These are phyloP conservation scores for Anser cygnoides DNA, from an alignment of 2,113 vertebrate genomes.

Conservation along the genomic window DNA sequence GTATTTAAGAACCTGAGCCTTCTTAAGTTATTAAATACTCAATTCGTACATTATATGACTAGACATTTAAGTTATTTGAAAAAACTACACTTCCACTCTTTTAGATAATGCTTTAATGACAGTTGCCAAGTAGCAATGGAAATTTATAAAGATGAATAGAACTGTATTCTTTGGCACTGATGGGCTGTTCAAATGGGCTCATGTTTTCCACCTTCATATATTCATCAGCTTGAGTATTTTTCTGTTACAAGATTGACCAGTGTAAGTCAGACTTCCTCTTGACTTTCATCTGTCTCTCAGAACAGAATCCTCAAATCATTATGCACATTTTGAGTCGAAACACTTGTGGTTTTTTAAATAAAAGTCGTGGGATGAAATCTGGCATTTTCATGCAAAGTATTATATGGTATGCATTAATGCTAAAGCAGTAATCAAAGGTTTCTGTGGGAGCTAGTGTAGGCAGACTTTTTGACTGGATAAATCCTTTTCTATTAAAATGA, in stretches of 20 bases:
- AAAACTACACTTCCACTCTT: not conserved
- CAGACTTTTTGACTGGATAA: conserved; percentile 58
- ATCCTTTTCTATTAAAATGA: conserved; percentile 62
- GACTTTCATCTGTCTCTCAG: conserved; percentile 8
- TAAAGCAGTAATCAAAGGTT: conserved; percentile 65
- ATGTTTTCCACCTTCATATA: not conserved
- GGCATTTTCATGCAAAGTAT: conserved; percentile 43
- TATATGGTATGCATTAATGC: conserved; percentile 68
- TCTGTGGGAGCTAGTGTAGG: conserved; percentile 39
- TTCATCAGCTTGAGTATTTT: not conserved
- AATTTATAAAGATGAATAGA: not conserved
- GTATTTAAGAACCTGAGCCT: not conserved
- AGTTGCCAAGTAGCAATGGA: not conserved
- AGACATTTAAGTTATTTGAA: not conserved
- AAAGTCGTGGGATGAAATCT: conserved; percentile 47
- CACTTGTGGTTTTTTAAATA: conserved; percentile 56
- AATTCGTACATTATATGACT: not conserved
- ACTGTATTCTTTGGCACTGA: not conserved
- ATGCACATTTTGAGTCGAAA: conserved; percentile 54
- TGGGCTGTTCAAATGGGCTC: not conserved
- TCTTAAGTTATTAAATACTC: not conserved
- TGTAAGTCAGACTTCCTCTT: conserved; percentile 20
- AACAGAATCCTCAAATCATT: conserved; percentile 31
- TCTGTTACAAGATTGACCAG: not conserved
- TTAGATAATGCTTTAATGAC: not conserved